Conservation (phyloP, 2,797 vertebrate genomes). For the Hypotaenidia philippensis region DNA sequence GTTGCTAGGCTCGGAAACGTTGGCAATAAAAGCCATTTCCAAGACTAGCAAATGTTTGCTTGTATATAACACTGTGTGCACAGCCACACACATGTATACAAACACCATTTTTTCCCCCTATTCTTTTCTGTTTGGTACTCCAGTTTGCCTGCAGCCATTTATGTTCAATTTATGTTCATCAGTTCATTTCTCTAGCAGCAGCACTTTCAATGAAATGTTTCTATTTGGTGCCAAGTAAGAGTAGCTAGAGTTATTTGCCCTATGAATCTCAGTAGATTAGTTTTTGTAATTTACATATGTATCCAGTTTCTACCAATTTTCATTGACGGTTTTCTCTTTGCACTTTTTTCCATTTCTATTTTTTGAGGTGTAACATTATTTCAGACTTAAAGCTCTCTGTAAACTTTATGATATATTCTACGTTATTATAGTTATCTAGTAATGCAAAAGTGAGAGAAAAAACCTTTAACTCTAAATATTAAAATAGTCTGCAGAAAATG, state of each 20-base stretch:
- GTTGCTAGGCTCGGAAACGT: background rate
- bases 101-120: background rate
- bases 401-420: conserved; percentile 54
- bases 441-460: conserved; percentile 22
- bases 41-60: background rate
- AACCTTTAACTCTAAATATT: conserved; percentile 46
- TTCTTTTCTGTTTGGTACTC: background rate
- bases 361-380: conserved; percentile 31
- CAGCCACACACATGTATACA: background rate
- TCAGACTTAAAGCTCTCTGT: conserved; percentile 28
- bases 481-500: conserved; percentile 33
- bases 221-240: conserved; percentile 59
- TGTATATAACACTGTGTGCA: background rate
- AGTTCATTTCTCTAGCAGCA: conserved; percentile 57
- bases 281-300: conserved; percentile 72
- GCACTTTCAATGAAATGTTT: conserved; percentile 63
- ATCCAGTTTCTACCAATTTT: conserved; percentile 70
- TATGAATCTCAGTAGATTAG: conserved; percentile 67
- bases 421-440: conserved; percentile 46
- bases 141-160: conserved; percentile 55
- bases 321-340: conserved; percentile 60
- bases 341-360: conserved; percentile 57
- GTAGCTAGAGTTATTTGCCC: conserved; percentile 55
- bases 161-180: conserved; percentile 73
- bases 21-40: background rate